Evolutionary conservation across 2,113 vertebrate species (phyloP).

Genomic region (Chaenocephalus aceratus): DNA sequence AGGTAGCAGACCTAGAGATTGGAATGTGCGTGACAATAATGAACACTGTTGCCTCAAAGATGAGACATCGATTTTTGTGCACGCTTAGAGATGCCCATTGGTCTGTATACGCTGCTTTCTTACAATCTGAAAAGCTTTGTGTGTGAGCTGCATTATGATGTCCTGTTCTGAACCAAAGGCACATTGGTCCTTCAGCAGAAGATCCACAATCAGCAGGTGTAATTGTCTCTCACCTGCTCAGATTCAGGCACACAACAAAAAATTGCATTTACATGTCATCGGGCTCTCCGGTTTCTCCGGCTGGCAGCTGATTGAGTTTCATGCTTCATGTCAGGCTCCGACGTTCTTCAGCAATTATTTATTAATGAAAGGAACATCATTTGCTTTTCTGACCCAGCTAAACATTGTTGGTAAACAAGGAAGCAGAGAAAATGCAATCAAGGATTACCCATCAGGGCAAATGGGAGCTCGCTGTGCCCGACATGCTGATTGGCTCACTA

Average conservation of each 20-base stretch:
- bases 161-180: slow-evolving; percentile 25
- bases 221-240: slow-evolving; percentile 44
- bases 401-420: slow-evolving; percentile 28
- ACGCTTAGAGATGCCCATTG: slow-evolving; percentile 11
- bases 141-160: slow-evolving; percentile 55
- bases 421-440: slow-evolving; percentile 56
- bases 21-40: slow-evolving; percentile 13
- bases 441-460: slow-evolving; percentile 57
- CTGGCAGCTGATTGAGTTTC: slow-evolving; percentile 21
- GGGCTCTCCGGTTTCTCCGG: slow-evolving; percentile 16
- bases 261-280: slow-evolving; percentile 26
- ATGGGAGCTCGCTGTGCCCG: slow-evolving; percentile 24
- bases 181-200: slow-evolving; percentile 21
- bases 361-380: slow-evolving; percentile 24
- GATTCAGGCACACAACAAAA: slow-evolving; percentile 16
- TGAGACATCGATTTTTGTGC: slow-evolving; percentile 28
- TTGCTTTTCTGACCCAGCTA: slow-evolving; percentile 30
- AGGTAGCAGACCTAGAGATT: not conserved
- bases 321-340: slow-evolving; percentile 23
- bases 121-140: slow-evolving; percentile 33
- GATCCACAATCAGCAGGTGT: slow-evolving; percentile 22
- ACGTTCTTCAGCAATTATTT: slow-evolving; percentile 39
- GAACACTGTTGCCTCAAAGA: slow-evolving; percentile 5
- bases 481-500: slow-evolving; percentile 50
- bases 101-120: slow-evolving; percentile 25